Evolutionary conservation across 2,113 vertebrate genomes (phyloP).

Genomic region (Notiomystis cincta): DNA sequence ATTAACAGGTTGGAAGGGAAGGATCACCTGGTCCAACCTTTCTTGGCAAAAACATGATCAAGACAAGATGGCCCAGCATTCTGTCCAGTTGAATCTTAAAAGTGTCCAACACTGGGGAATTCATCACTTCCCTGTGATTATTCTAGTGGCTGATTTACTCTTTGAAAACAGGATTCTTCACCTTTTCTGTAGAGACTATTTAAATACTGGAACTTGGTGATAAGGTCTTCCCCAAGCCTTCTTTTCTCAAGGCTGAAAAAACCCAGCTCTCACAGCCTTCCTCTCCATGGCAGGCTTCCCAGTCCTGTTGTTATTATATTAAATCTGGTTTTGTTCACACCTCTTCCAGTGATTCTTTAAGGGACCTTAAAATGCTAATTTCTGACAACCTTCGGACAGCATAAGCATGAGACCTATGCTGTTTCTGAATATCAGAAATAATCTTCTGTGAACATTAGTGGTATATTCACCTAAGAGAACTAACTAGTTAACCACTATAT

Average conservation of each 20-base stretch:
- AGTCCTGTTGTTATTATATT: background rate
- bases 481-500: background rate
- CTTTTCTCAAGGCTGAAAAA: background rate
- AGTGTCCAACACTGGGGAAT: background rate
- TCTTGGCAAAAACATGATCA: background rate
- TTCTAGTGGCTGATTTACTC: background rate
- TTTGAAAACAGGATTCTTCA: background rate
- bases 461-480: background rate
- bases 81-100: background rate
- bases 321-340: background rate
- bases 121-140: background rate
- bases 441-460: background rate
- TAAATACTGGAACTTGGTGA: background rate
- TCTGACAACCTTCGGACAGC: background rate
- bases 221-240: background rate
- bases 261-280: background rate
- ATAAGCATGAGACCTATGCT: background rate
- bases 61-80: background rate
- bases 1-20: background rate
- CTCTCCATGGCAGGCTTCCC: accelerated
- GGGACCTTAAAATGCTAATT: background rate
- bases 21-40: background rate
- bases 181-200: background rate
- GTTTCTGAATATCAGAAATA: background rate
- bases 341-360: background rate